Base-by-base conservation (phyloP, 2,797 vertebrate species). In the Arnoldichthys spilopterus region DNA sequence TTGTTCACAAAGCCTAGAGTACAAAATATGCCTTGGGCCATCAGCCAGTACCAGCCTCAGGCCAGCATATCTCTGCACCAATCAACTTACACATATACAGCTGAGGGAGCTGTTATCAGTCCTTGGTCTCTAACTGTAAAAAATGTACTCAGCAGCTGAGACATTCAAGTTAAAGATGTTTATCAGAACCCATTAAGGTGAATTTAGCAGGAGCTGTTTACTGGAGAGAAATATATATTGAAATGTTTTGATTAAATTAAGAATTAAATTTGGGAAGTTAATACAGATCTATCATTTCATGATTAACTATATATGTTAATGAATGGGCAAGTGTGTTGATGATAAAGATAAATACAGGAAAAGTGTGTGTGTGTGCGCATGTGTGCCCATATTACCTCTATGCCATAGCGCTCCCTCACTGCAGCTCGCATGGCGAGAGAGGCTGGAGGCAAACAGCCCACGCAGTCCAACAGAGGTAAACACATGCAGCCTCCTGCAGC, bases 381-480 rank as follows among this genome's bases (percentile, higher is more conserved):
- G n/a, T n/a, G n/a, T n/a, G n/a, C n/a, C n/a, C n/a, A n/a, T n/a
- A 5, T 77, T 88, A 94, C 91, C 91, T 88, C 28, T 34, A 93
- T 93, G 43, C 89, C 87, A 6, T 91, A 93, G 56, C 84, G 81
- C 54, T 92, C 83, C 69, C 93, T 86, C 74, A 93, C 89, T 1
- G 90, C 88, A 0, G 90, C 90, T 71, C 90, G 87, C 88, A 93
- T 90, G 71, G 93, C 90, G 0, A 93, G 86, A 1, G 92, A 90
- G 3, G 90, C 93, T 0, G 93, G 89, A 0, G 93, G 84, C 0
- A 91, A 90, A 32, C 91, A 92, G 67, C 92, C 81, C 0, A 93
- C 71, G 16, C 90, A 92, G 80, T 93, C 91, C 80, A 94, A 83
- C 79, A 93, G 83, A 13, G 91, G 91, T 63, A 93, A 87, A 69